phyloP scores from a whole-genome alignment of 1,140 invertebrate genomes.

The Muscidifurax raptorellus region DNA sequence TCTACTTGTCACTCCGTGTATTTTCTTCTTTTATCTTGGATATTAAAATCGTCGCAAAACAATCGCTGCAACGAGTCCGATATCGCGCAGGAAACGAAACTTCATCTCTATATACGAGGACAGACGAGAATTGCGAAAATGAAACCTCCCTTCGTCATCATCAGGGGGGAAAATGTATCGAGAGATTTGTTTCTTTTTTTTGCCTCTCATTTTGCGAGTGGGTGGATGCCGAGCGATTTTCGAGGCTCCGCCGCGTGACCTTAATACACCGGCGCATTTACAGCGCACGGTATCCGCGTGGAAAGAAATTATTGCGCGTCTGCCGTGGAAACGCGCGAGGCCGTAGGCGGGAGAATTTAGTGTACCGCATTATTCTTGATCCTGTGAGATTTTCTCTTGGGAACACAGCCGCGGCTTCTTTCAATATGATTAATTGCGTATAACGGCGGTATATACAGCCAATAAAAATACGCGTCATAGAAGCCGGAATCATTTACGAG shows the following conservation, averaged over 20 bases:
- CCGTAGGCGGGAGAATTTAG: not conserved
- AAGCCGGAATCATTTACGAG: too few species aligned
- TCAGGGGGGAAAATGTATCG: not conserved
- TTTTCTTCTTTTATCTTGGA: constrained; percentile 19
- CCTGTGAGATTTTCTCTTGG: not conserved
- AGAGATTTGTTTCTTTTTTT: not conserved
- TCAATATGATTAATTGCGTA: not conserved
- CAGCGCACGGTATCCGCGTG: not conserved
- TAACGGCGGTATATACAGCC: too few species aligned
- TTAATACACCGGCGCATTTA: constrained; percentile 15
- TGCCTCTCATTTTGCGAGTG: not conserved
- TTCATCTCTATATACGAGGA: constrained; percentile 32
- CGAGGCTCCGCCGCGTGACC: not conserved
- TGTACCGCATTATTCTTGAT: not conserved
- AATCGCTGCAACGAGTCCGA: not conserved
- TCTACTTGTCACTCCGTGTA: not conserved
- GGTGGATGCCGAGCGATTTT: not conserved
- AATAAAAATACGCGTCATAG: too few species aligned
- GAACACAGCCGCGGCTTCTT: not conserved
- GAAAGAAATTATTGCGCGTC: constrained; percentile 33
- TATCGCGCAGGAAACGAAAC: not conserved
- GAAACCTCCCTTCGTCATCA: constrained; percentile 5
- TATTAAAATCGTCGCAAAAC: constrained; percentile 40
- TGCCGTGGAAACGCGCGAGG: constrained; percentile 1
- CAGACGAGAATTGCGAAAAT: not conserved